Evolutionary conservation across 1,140 invertebrate species (phyloP).

Genomic region (Pomacea maculata): DNA sequence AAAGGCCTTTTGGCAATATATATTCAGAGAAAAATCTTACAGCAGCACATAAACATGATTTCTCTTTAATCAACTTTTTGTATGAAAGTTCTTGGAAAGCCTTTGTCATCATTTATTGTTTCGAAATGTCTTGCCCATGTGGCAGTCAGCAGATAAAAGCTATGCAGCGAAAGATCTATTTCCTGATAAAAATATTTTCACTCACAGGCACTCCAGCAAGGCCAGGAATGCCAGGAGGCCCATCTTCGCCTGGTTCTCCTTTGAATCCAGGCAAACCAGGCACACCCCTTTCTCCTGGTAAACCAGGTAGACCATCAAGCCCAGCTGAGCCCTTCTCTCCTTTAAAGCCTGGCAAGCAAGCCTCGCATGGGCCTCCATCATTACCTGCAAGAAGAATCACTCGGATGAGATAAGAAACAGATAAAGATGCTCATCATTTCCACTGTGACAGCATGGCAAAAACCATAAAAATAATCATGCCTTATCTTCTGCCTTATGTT

Average conservation of each 20-base stretch:
- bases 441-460: too few species aligned
- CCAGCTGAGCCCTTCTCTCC: conserved; percentile 50
- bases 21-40: too few species aligned
- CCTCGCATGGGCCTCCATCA: conserved; percentile 38
- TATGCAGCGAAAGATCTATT: neutral
- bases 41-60: too few species aligned
- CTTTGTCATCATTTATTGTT: too few species aligned
- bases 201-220: conserved; percentile 61
- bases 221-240: conserved; percentile 39
- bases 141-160: neutral
- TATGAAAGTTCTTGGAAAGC: too few species aligned
- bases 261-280: conserved; percentile 44
- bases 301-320: conserved; percentile 67
- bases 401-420: too few species aligned
- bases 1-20: too few species aligned
- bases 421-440: too few species aligned
- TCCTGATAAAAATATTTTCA: neutral
- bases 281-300: conserved; percentile 71
- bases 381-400: conserved; percentile 30
- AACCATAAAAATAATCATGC: too few species aligned
- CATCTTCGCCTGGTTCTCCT: conserved; percentile 46
- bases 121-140: too few species aligned
- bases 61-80: too few species aligned
- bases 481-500: too few species aligned
- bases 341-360: conserved; percentile 46